Evolutionary conservation across 2,113 vertebrate species (phyloP).

Genomic region (Aegithalos caudatus): DNA sequence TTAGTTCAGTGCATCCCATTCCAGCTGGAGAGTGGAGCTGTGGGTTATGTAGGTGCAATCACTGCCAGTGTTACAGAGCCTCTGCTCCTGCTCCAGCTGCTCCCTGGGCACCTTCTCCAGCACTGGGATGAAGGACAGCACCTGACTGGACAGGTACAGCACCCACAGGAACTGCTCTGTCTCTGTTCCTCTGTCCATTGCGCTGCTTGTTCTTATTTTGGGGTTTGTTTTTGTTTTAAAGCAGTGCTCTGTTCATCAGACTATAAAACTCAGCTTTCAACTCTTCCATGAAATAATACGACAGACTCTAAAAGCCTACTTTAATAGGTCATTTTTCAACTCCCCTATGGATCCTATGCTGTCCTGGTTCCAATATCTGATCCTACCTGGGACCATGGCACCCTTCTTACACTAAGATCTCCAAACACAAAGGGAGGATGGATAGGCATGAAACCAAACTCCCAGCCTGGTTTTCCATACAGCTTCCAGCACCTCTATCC

Average conservation of each 20-base stretch:
- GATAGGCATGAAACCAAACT: background rate
- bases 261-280: background rate
- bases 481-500: background rate
- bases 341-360: background rate
- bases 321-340: background rate
- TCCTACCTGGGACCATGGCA: accelerated
- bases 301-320: background rate
- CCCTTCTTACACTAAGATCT: background rate
- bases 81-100: background rate
- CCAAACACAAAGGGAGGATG: background rate
- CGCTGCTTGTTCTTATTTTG: background rate
- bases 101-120: background rate
- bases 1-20: background rate
- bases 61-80: background rate
- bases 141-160: background rate
- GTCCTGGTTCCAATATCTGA: background rate
- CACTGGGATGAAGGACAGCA: background rate
- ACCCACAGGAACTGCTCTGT: background rate
- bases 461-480: background rate
- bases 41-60: background rate
- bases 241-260: background rate
- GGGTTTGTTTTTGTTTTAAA: background rate
- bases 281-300: background rate
- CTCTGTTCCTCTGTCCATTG: background rate
- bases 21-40: background rate